Evolutionary conservation across 2,113 vertebrate species (phyloP), one percentile per base, ranked within the genome.

Genomic region (Gallinago jamesoni): DNA sequence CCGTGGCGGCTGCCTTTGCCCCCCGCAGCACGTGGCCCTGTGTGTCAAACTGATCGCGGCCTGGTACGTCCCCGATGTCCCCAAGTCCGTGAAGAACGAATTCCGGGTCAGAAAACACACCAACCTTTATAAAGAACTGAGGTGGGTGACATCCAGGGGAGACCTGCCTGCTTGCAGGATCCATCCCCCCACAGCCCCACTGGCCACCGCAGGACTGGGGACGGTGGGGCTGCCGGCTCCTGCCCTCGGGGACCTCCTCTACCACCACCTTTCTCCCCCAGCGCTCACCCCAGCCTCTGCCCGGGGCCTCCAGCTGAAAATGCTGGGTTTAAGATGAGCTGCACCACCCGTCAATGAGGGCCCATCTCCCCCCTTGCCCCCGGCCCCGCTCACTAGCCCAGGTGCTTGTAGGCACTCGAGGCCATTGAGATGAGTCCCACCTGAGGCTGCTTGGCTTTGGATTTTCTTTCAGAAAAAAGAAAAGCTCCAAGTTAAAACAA

Each of bases 21-120:
- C 28, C 7, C 89, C 6, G 14, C 97, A 99, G 99, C 99, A 99
- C 2, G 98, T 98, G 16, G 98, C 99, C 47, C 97, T 99, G 39
- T 98, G 98, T 3, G 98, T 98, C 87, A 99, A 99, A 84, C 98
- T 99, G 75, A 96, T 99, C 1, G 98, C 98, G 3, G 98, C 98
- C 73, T 99, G 99, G 99, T 99, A 99, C 12, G 98, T 99, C 56
- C 99, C 99, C 0, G 98, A 99, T 2, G 94, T 97, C 35, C 98
- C 99, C 5, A 97, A 97, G 14, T 30, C 3, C 0, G 98, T 99
- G 22, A 98, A 98, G 95, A 99, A 99, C 14, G 0, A 2, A 2
- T 94, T 98, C 35, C 98, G 99, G 90, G 6, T 43, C 6, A 74
- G 97, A n/a, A 99, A 99, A 96, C 93, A 98, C 60, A 6, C 14